Evolutionary conservation across 1,140 invertebrate genomes (phyloP).

Genomic region (Ooceraea biroi): DNA sequence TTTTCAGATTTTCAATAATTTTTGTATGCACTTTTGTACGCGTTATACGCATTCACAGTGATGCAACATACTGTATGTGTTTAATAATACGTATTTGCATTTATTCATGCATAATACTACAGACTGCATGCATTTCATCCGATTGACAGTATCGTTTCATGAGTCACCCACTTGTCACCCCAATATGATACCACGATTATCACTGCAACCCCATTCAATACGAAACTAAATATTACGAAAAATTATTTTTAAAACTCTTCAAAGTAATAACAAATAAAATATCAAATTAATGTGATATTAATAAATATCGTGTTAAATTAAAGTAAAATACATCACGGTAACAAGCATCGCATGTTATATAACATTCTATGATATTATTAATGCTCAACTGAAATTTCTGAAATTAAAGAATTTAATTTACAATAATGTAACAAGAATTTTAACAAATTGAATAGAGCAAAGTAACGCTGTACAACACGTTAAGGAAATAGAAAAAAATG

Average conservation of each 20-base stretch:
- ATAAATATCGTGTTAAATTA: no score
- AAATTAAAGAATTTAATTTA: no score
- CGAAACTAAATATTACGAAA: not conserved
- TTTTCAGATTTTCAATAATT: not conserved
- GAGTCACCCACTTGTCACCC: constrained; percentile 45
- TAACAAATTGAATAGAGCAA: not conserved
- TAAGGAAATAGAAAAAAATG: no score
- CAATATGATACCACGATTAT: not conserved
- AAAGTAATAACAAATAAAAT: not conserved
- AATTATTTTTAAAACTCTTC: constrained; percentile 10
- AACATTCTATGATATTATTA: no score
- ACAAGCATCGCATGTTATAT: no score
- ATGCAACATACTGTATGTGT: constrained; percentile 26
- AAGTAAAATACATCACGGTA: no score
- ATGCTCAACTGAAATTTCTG: no score
- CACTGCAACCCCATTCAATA: constrained; percentile 8
- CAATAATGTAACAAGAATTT: no score
- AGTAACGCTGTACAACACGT: not conserved
- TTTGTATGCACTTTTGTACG: not conserved
- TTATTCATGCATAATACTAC: constrained; percentile 47
- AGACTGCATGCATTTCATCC: constrained; percentile 49
- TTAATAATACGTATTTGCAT: constrained; percentile 46
- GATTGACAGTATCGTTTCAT: constrained; percentile 42
- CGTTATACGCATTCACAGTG: not conserved
- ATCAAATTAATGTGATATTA: no score